phyloP scores from a whole-genome alignment of 2,797 vertebrate species.

The Lithobates pipiens region DNA sequence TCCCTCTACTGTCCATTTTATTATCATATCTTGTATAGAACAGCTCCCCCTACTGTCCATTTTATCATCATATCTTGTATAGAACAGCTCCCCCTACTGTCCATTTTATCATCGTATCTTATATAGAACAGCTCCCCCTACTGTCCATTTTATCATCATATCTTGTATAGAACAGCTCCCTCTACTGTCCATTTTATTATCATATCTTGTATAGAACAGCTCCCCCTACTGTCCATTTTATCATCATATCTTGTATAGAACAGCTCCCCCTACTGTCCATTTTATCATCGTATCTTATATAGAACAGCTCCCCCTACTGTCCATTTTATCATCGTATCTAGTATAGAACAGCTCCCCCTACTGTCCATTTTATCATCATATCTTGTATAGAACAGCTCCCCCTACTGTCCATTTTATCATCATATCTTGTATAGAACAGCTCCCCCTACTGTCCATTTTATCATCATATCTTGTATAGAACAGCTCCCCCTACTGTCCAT shows the following conservation, averaged over 20 bases:
- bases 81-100: neutral
- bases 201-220: neutral
- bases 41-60: neutral
- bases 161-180: neutral
- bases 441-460: neutral
- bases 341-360: neutral
- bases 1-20: neutral
- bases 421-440: neutral
- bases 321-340: neutral
- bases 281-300: neutral
- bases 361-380: neutral
- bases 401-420: neutral
- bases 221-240: too few relatives aligned
- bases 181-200: neutral
- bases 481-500: neutral
- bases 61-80: neutral
- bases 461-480: neutral
- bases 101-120: neutral
- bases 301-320: neutral
- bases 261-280: neutral
- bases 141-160: neutral
- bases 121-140: neutral
- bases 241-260: too few relatives aligned
- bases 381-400: neutral
- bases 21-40: neutral